These are phyloP conservation scores for Lepeophtheirus nordmannii DNA, from an alignment of 2,888 invertebrate species.

Conservation along the genomic window DNA sequence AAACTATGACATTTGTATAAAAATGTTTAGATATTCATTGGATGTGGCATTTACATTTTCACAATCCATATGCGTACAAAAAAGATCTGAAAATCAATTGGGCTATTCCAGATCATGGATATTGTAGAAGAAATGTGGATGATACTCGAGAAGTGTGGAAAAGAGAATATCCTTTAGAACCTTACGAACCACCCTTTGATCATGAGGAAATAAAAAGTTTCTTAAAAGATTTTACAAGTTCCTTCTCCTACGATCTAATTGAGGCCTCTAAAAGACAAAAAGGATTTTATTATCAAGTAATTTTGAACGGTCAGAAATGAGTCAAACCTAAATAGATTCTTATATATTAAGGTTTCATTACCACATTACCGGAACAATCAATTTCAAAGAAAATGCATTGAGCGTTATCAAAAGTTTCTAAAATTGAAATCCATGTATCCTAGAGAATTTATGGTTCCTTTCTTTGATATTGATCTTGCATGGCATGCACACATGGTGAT, in stretches of 20 bases:
- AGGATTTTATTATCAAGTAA: conserved; percentile 27
- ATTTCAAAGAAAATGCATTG: conserved; percentile 25
- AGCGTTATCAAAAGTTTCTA: conserved; percentile 27
- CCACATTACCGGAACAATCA: conserved; percentile 26
- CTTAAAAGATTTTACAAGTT: neutral
- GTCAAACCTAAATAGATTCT: too few species aligned
- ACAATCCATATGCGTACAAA: conserved; percentile 25
- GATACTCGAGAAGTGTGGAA: conserved; percentile 25
- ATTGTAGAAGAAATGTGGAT: neutral
- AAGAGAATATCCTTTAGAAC: conserved; percentile 24
- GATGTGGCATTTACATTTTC: conserved; percentile 28
- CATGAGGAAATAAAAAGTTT: neutral
- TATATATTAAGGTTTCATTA: conserved; percentile 16
- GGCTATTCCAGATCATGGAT: too few species aligned
- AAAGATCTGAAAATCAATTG: neutral
- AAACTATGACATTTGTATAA: too few species aligned
- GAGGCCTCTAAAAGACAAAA: conserved; percentile 27
- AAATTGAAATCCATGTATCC: conserved; percentile 26
- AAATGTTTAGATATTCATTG: conserved; percentile 26
- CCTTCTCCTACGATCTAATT: conserved; percentile 26
- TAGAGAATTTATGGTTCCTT: conserved; percentile 27
- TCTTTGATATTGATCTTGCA: conserved; percentile 28
- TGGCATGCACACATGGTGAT: conserved; percentile 27
- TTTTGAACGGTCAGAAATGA: too few species aligned
- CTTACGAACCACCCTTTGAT: conserved; percentile 16